A percentile compares a stretch with the other conserved stretches of the same genome.
These are phyloP conservation scores for Drosophila nigricruria DNA, from an alignment of 2,888 invertebrate genomes.

Conservation along the genomic window DNA sequence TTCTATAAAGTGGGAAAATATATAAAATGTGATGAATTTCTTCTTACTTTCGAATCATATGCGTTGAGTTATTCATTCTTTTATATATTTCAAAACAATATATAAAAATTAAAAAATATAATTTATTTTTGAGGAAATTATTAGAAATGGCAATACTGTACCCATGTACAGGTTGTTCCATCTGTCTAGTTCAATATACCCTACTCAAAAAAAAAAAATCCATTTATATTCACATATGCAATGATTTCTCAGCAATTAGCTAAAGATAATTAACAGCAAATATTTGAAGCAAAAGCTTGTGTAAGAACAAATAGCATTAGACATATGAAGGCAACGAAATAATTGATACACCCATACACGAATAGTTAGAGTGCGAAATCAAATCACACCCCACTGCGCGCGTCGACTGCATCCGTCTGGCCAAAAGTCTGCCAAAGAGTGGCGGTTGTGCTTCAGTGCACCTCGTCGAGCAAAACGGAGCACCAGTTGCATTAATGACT, in stretches of 20 bases:
- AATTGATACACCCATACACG: slow-evolving; percentile 40
- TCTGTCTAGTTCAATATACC: not conserved
- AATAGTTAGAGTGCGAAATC: slow-evolving; percentile 21
- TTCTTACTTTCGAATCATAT: too few species aligned
- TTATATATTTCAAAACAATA: too few species aligned
- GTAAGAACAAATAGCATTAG: slow-evolving; percentile 58
- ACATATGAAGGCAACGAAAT: slow-evolving; percentile 40
- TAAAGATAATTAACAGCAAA: slow-evolving; percentile 63
- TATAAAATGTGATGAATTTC: too few species aligned
- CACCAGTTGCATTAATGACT: slow-evolving; percentile 37
- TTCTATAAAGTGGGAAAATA: too few species aligned
- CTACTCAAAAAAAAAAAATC: slow-evolving; percentile 1
- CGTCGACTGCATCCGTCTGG: slow-evolving; percentile 58
- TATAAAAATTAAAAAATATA: too few species aligned
- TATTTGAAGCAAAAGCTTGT: slow-evolving; percentile 69
- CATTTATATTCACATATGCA: slow-evolving; percentile 44
- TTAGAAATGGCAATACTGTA: not conserved
- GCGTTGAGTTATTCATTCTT: too few species aligned
- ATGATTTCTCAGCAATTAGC: slow-evolving; percentile 61
- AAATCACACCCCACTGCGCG: slow-evolving; percentile 32
- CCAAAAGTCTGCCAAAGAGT: slow-evolving; percentile 45
- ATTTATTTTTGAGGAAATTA: not conserved
- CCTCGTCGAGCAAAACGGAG: slow-evolving; percentile 22
- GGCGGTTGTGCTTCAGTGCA: slow-evolving; percentile 56
- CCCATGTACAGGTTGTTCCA: not conserved